Base-by-base conservation (phyloP, 2,113 vertebrate species). In the Perca flavescens region DNA sequence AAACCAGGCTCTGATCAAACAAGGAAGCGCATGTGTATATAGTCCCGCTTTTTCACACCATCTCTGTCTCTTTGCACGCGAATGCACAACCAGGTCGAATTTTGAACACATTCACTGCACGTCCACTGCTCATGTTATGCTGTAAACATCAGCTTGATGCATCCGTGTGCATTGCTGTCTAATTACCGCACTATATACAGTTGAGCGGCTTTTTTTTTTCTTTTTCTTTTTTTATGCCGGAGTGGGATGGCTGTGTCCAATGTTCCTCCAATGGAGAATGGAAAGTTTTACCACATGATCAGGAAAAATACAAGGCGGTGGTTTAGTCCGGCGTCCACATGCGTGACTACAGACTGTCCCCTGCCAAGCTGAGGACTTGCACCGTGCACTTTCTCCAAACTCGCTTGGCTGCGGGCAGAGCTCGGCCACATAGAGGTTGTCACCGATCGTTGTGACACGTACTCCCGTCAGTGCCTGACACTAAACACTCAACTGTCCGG, bases 231-330 rank as follows among this genome's bases (percentile, higher is more conserved):
- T n/a, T 16, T 6, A 56, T 43, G 57, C 60, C 75, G 67, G 73
- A 83, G 70, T 79, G 87, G 89, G 88, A 86, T 81, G 81, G 52
- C 58, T 79, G 80, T 68, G 75, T 65, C 63, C 75, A 64, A 1
- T 31, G 70, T 62, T 79, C 82, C 89, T 88, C 89, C 85, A 84
- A 86, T 86, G 84, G 84, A 82, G 56, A 49, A 74, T 56, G 86
- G 76, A 93, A 93, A 93, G 91, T 93, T 93, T 93, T 54, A 84
- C 85, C 89, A 87, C 89, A 88, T 91, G 91, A 92, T 89, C 76
- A 64, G 69, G 60, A 79, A 50, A 72, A 66, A 77, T 11, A 74
- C 52, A 72, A 74, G 52, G 17, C 69, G 62, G 78, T 64, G 83
- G 79, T 80, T 86, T 22, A 64, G 57, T 74, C 60, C 70, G 10